These are phyloP conservation scores for Rosalia funebris DNA, from an alignment of 2,888 invertebrate species.

Conservation along the genomic window DNA sequence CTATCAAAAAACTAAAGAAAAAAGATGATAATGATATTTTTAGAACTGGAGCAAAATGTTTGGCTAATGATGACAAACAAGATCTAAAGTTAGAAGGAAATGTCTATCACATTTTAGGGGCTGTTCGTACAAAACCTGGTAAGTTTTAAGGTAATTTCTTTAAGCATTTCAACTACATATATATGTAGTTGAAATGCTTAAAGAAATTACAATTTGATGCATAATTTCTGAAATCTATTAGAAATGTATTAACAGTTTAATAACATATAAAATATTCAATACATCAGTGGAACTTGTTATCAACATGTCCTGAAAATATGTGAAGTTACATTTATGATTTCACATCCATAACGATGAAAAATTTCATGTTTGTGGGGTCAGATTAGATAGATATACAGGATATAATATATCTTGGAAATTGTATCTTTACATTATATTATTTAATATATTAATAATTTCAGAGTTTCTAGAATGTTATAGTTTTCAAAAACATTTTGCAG, in stretches of 20 bases:
- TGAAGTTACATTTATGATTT: too few species aligned
- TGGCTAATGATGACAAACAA: conserved; percentile 65
- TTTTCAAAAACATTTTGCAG: too few species aligned
- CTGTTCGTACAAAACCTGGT: conserved; percentile 88
- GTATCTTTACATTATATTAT: too few species aligned
- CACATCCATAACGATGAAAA: too few species aligned
- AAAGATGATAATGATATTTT: conserved; percentile 65
- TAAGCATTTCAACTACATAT: not conserved
- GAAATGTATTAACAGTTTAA: not conserved
- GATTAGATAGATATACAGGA: too few species aligned
- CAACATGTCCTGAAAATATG: too few species aligned
- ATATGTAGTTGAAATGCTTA: not conserved
- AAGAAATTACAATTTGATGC: not conserved
- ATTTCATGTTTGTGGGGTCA: too few species aligned
- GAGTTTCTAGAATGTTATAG: too few species aligned
- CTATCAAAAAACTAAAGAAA: conserved; percentile 49
- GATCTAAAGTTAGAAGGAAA: conserved; percentile 71
- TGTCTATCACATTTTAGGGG: conserved; percentile 76
- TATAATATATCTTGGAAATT: too few species aligned
- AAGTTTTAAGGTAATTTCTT: conserved; percentile 14
- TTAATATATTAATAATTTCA: too few species aligned
- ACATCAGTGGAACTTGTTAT: not conserved
- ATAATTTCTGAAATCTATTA: not conserved
- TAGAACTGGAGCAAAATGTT: conserved; percentile 92
- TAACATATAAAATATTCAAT: not conserved